Evolutionary conservation across 2,797 vertebrate genomes (phyloP), one percentile per base, ranked within the genome.

Genomic region (Chelidonichthys spinosus): DNA sequence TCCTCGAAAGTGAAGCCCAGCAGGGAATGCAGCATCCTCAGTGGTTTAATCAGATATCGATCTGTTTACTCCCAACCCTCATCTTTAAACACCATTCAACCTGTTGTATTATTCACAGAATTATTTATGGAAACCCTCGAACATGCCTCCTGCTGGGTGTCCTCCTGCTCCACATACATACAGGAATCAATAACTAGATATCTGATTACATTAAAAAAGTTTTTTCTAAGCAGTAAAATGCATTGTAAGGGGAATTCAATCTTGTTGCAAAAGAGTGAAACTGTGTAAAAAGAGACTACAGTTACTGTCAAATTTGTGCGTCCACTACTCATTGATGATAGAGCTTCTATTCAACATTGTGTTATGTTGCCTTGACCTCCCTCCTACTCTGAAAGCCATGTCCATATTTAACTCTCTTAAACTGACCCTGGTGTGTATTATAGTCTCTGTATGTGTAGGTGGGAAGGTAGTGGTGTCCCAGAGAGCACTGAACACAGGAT

Each of bases 41-140:
- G 56, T 8, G 5, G 63, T 76, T 89, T 83, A 84, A 88, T 90
- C 87, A 77, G 70, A 80, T 92, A 92, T 93, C 67, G 89, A 92
- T 89, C 85, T 80, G 73, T 89, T 84, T 89, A 87, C 76, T 59
- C 50, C 53, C 59, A 71, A 61, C 63, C 60, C 40, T 79, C 71
- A 61, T 87, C 76, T 79, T 63, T 84, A 59, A 79, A 39, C 56
- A 52, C 52, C 72, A 25, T 65, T 72, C 61, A 72, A 54, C 69
- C 78, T 85, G 59, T 68, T 90, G 74, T 78, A 85, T 89, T 82
- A 90, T 90, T 92, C 78, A 91, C 83, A 15, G 7, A 5, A 52
- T 76, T 82, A 87, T 88, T 86, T 75, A 81, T 86, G 37, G 71
- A 69, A 80, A 69, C 42, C 6, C 56, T 54, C 11, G 6, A 61